These are phyloP conservation scores for Danio albolineatus DNA, from an alignment of 2,797 vertebrate genomes.

Conservation along the genomic window DNA sequence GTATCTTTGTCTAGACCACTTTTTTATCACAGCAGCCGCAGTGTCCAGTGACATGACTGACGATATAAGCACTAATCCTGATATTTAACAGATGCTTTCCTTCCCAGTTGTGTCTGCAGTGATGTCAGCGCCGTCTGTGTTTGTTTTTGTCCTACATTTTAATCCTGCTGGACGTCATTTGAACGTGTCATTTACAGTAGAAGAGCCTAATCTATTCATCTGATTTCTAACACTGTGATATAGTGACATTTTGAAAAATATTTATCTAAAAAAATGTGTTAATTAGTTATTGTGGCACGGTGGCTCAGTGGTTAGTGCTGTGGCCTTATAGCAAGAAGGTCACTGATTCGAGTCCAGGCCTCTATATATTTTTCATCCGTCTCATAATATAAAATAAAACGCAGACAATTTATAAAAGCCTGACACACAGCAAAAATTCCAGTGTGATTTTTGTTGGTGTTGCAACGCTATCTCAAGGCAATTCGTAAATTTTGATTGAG, in stretches of 20 bases:
- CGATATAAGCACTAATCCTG: slow-evolving; percentile 49
- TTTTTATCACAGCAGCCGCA: no score
- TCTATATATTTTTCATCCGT: no score
- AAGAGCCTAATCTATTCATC: not conserved
- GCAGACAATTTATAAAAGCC: not conserved
- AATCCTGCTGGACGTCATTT: slow-evolving; percentile 60
- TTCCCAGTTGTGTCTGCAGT: slow-evolving; percentile 52
- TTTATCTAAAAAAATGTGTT: not conserved
- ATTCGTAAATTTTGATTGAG: no score
- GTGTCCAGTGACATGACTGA: not conserved
- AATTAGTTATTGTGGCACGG: no score
- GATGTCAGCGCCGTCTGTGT: slow-evolving; percentile 56
- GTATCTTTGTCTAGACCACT: no score
- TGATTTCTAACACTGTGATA: not conserved
- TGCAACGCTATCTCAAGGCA: no score
- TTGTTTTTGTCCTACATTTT: slow-evolving; percentile 53
- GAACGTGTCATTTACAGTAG: slow-evolving; percentile 19
- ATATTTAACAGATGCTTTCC: slow-evolving; percentile 5
- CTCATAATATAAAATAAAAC: no score
- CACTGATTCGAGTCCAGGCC: no score
- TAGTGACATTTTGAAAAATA: not conserved
- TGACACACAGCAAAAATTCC: no score
- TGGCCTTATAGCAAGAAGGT: no score
- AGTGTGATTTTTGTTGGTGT: no score
- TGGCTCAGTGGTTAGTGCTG: no score